A percentile compares a stretch with the other conserved stretches of the same genome.
These are phyloP conservation scores for Chrysomela aeneicollis DNA, from an alignment of 2,888 invertebrate species.

Conservation along the genomic window DNA sequence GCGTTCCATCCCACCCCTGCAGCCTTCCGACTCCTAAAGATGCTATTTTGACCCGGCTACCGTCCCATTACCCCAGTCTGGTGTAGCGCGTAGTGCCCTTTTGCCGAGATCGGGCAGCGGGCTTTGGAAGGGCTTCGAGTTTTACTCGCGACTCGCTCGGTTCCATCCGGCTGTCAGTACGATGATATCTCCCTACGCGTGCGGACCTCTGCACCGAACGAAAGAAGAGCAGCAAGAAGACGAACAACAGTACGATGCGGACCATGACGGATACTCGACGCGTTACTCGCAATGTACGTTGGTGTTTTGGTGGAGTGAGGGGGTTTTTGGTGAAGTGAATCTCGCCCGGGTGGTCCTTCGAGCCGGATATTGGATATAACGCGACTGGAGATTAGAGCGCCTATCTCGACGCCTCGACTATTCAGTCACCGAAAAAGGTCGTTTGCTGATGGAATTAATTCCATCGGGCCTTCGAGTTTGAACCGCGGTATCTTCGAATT, in stretches of 20 bases:
- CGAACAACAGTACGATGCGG: constrained; percentile 25
- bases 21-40: constrained; percentile 41
- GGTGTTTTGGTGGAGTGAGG: constrained; percentile 35
- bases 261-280: constrained; percentile 37
- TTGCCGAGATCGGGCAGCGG: constrained; percentile 22
- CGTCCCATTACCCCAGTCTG: constrained; percentile 43
- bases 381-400: neutral
- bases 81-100: constrained; percentile 35
- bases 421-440: neutral
- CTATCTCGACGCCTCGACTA: neutral
- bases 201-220: constrained; percentile 48
- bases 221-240: constrained; percentile 40
- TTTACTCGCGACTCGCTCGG: constrained; percentile 25
- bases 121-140: constrained; percentile 30
- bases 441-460: neutral
- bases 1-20: constrained; percentile 31
- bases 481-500: too few relatives aligned
- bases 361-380: neutral
- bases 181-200: constrained; percentile 51
- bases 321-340: constrained; percentile 33
- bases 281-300: constrained; percentile 42
- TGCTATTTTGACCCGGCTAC: constrained; percentile 50
- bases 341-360: constrained; percentile 8
- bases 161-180: constrained; percentile 38
- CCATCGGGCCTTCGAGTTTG: too few relatives aligned